A percentile compares a stretch with the other conserved stretches of the same genome.
Evolutionary conservation across 2,797 vertebrate species (phyloP).

Genomic region (Agapornis canus): DNA sequence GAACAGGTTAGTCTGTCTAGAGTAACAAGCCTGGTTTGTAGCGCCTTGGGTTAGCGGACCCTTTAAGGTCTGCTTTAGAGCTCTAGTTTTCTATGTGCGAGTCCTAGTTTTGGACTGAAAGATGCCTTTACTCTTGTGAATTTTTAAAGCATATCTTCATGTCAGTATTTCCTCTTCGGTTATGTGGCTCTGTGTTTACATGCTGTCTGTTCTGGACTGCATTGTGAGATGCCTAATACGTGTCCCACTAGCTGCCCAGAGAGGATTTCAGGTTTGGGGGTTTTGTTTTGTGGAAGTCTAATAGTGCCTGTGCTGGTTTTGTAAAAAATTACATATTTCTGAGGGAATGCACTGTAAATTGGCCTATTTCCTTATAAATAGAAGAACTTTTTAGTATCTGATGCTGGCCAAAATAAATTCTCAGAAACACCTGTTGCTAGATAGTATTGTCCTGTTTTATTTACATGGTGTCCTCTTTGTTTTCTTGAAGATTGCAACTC

Average conservation of each 20-base stretch:
- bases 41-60: background rate
- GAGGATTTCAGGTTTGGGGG: background rate
- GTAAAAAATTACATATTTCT: background rate
- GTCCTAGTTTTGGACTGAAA: background rate
- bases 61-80: background rate
- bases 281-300: background rate
- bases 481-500: conserved; percentile 89
- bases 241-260: background rate
- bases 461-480: background rate
- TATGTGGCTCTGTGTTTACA: background rate
- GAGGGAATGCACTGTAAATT: background rate
- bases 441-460: background rate
- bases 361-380: background rate
- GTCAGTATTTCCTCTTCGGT: background rate
- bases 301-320: background rate
- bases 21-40: background rate
- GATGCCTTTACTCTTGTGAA: background rate
- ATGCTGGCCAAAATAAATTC: background rate
- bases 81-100: background rate
- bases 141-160: background rate
- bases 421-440: background rate
- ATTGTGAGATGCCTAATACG: background rate
- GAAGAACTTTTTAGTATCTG: background rate
- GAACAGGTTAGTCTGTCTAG: background rate
- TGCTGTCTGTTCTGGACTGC: background rate